These are phyloP conservation scores for Hymenochirus boettgeri DNA, from an alignment of 2,113 vertebrate genomes.

Conservation along the genomic window DNA sequence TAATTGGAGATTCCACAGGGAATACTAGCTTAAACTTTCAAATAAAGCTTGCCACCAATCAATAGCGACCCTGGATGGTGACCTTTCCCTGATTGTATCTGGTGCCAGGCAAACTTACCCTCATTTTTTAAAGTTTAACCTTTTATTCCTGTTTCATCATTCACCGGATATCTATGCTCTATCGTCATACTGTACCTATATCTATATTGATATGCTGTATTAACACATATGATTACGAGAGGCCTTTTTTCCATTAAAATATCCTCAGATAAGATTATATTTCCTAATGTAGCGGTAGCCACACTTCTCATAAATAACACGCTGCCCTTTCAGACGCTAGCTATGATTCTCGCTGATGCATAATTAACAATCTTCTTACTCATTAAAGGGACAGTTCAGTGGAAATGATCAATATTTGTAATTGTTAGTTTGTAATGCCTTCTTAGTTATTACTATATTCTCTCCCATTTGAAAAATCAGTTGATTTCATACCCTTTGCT, in stretches of 20 bases:
- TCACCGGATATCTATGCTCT: conserved; percentile 44
- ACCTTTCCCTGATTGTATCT: conserved; percentile 42
- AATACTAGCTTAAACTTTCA: conserved; percentile 50
- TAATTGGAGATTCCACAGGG: conserved; percentile 35
- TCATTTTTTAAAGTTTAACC: conserved; percentile 37
- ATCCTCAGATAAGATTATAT: conserved; percentile 35
- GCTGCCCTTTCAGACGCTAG: neutral
- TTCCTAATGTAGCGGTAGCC: conserved; percentile 26
- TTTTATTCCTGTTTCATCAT: conserved; percentile 34
- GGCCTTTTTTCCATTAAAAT: conserved; percentile 4
- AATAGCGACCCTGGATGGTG: conserved; percentile 47
- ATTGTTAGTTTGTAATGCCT: no score
- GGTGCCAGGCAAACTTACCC: conserved; percentile 41
- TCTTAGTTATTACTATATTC: no score
- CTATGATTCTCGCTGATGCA: conserved; percentile 25
- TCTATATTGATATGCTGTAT: conserved; percentile 1
- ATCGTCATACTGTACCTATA: conserved; percentile 32
- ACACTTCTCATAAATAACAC: conserved; percentile 19
- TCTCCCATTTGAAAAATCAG: no score
- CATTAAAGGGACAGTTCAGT: no score
- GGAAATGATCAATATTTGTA: no score
- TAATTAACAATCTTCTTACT: conserved; percentile 53
- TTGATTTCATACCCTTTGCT: no score
- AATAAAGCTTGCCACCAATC: conserved; percentile 50
- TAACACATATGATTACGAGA: conserved; percentile 40